Evolutionary conservation across 2,888 invertebrate species (phyloP).

Genomic region (Amorpha juglandis): DNA sequence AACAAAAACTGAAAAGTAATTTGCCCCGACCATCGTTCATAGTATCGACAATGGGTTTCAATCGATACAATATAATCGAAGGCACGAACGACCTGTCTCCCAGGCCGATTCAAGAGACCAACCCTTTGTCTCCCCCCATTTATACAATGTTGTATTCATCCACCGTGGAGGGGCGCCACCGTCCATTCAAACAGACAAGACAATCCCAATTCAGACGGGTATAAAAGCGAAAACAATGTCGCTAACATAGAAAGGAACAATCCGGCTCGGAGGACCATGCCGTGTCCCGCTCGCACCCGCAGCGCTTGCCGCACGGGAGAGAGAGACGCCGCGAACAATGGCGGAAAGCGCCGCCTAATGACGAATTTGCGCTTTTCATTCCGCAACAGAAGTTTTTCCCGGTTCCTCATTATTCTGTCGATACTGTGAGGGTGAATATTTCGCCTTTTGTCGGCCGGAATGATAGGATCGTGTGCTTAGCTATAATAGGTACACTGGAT

Average conservation of each 20-base stretch:
- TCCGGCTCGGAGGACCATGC: slow-evolving; percentile 78
- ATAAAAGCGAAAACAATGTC: slow-evolving; percentile 85
- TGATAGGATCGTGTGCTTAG: slow-evolving; percentile 76
- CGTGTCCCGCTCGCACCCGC: slow-evolving; percentile 63
- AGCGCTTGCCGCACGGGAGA: slow-evolving; percentile 45
- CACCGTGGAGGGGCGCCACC: slow-evolving; percentile 81
- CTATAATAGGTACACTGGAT: slow-evolving; percentile 60
- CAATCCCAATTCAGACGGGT: slow-evolving; percentile 82
- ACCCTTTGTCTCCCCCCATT: slow-evolving; percentile 82
- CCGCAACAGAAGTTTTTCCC: slow-evolving; percentile 84
- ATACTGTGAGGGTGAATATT: slow-evolving; percentile 77
- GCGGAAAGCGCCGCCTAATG: slow-evolving; percentile 83
- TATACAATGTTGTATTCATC: slow-evolving; percentile 80
- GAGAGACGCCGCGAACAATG: slow-evolving; percentile 72
- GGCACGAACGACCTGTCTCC: slow-evolving; percentile 81
- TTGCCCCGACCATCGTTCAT: slow-evolving; percentile 82
- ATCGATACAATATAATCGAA: slow-evolving; percentile 83
- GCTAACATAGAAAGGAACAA: slow-evolving; percentile 84
- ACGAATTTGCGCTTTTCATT: slow-evolving; percentile 85
- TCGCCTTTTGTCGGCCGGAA: slow-evolving; percentile 67
- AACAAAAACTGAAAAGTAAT: slow-evolving; percentile 80
- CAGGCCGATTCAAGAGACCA: slow-evolving; percentile 81
- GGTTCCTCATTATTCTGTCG: slow-evolving; percentile 82
- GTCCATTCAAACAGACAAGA: slow-evolving; percentile 83
- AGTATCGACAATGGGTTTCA: slow-evolving; percentile 75